Base-by-base conservation (phyloP, 2,797 vertebrate species). In the Anas bahamensis region DNA sequence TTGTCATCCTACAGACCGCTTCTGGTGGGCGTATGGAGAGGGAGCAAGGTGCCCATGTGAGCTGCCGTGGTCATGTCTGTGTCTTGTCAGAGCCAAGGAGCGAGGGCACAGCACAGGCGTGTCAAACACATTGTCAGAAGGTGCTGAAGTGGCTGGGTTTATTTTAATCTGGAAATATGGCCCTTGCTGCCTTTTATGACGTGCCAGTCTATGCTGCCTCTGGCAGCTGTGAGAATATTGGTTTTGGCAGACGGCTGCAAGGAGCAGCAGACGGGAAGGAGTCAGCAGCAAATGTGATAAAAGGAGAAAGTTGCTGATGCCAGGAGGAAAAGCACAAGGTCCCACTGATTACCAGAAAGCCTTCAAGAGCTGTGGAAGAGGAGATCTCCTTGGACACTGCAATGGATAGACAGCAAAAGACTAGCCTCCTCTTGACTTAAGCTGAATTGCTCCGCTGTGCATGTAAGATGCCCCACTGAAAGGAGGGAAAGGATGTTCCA, bases 211-310 rank as follows among this genome's bases (percentile, higher is more conserved):
- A 96, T 96, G 93, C 94, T 96, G 93, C 96, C 96, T 96, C 91
- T 96, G 94, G 95, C 96, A 96, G 97, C 95, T 97, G 97, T 89
- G 95, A 87, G 96, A 96, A 96, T 97, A 97, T 97, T 97, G 92
- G 96, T 96, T 97, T 97, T 97, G 97, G 97, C 97, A 97, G 93
- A 86, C 71, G 91, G 90, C 94, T 96, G 65, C 85, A 96, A 97
- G 96, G 88, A 95, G 89, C 93, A 94, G 91, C 92, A 97, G 97
- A 97, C 95, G 96, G 89, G 90, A 97, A 96, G 96, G 97, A 97
- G 95, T 97, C 97, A 96, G 97, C 85, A 95, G 89, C 95, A 96
- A 95, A 97, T 85, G 90, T 95, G 97, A 95, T 96, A 96, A 96
- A 97, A 97, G 86, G 77, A 63, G 83, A 96, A 97, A 97, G 93